These are phyloP conservation scores for Melanotaenia duboulayi DNA, from an alignment of 2,113 vertebrate genomes.

Conservation along the genomic window DNA sequence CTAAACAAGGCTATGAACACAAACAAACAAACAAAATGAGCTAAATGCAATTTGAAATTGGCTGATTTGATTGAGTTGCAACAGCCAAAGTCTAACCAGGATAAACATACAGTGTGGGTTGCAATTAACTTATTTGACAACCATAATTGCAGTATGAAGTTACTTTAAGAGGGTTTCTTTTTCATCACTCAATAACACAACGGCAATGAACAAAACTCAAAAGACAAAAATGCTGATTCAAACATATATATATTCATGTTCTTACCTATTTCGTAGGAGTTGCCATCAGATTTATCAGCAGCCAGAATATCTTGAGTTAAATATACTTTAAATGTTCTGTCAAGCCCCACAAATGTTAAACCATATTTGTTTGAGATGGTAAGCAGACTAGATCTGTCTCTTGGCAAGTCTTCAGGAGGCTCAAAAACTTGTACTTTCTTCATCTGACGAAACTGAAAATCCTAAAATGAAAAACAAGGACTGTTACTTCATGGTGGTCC, in stretches of 20 bases:
- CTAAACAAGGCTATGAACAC: not conserved
- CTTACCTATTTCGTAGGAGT: constrained; percentile 90
- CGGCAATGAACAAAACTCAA: not conserved
- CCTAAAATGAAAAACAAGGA: constrained; percentile 76
- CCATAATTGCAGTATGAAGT: not conserved
- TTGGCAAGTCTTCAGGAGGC: constrained; percentile 85
- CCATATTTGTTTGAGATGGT: constrained; percentile 92
- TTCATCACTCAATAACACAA: not conserved
- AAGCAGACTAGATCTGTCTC: constrained; percentile 89
- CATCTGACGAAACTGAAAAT: constrained; percentile 96
- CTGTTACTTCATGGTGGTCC: not conserved
- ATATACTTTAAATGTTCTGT: constrained; percentile 87
- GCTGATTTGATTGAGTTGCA: too few species aligned
- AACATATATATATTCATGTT: not conserved
- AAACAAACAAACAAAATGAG: not conserved
- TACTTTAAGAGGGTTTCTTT: not conserved
- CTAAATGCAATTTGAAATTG: too few species aligned
- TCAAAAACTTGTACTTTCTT: constrained; percentile 93
- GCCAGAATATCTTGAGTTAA: constrained; percentile 85
- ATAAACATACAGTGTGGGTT: not conserved
- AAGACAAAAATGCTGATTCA: not conserved
- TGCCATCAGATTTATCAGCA: constrained; percentile 86
- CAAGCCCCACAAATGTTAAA: constrained; percentile 87
- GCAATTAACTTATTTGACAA: not conserved
- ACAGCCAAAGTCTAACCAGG: too few species aligned